Evolutionary conservation across 1,140 invertebrate genomes (phyloP).

Genomic region (Hesperophylax magnus): DNA sequence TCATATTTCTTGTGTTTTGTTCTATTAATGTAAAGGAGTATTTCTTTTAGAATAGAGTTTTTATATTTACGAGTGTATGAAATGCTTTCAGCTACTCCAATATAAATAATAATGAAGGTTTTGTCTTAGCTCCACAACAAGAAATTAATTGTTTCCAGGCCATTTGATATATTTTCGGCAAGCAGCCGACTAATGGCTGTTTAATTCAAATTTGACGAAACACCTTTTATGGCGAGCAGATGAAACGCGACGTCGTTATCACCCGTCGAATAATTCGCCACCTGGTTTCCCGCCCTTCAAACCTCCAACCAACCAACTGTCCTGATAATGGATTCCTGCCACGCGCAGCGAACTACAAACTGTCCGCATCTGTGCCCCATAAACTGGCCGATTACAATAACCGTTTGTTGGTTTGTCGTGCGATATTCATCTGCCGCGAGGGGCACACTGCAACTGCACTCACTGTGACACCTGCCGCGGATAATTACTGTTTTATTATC

Average conservation of each 20-base stretch:
- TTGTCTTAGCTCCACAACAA: too few species aligned
- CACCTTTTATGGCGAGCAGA: conserved; percentile 26
- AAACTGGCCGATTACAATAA: conserved; percentile 31
- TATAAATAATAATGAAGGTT: too few species aligned
- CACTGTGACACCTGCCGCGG: not conserved
- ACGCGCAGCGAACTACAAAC: not conserved
- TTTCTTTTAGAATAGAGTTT: too few species aligned
- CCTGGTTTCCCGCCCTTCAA: not conserved
- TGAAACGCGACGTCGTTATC: conserved; percentile 23
- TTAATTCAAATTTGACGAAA: not conserved
- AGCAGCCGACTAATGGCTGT: not conserved
- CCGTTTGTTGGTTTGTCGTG: not conserved
- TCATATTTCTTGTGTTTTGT: too few species aligned
- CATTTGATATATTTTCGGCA: not conserved
- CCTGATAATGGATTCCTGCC: conserved; percentile 14
- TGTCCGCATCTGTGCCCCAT: conserved; percentile 34
- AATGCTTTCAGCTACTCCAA: too few species aligned
- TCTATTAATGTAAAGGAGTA: too few species aligned
- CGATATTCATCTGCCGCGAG: conserved; percentile 23
- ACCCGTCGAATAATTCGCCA: conserved; percentile 23
- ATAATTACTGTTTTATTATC: conserved; percentile 12
- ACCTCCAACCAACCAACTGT: too few species aligned
- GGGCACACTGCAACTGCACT: not conserved
- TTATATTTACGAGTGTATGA: too few species aligned
- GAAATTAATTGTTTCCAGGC: not conserved